phyloP scores from a whole-genome alignment of 2,797 vertebrate species.

The Champsocephalus esox region DNA sequence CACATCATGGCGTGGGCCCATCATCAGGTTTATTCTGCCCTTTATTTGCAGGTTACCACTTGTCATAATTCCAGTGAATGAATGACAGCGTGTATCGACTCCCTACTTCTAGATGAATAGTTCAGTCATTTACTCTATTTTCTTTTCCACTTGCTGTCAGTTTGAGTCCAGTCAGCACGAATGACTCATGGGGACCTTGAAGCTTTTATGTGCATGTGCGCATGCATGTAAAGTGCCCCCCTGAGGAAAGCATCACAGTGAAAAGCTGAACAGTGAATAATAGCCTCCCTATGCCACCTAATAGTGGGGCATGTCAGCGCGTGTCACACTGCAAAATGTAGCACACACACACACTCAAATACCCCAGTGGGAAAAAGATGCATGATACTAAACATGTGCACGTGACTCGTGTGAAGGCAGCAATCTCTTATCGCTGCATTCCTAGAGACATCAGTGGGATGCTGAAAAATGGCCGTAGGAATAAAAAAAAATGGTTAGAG shows the following conservation, averaged over 20 bases:
- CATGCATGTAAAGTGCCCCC: constrained; percentile 3
- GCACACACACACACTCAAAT: constrained; percentile 12
- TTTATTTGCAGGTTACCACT: constrained; percentile 38
- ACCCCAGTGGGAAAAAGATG: constrained; percentile 19
- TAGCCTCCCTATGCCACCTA: constrained; percentile 46
- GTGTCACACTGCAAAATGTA: constrained; percentile 24
- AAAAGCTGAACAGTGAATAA: constrained; percentile 58
- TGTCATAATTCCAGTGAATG: constrained; percentile 32
- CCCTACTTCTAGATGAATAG: constrained; percentile 15
- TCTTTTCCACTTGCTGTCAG: constrained; percentile 23
- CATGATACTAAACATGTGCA: constrained; percentile 30
- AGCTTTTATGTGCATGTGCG: constrained; percentile 31
- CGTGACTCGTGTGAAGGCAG: constrained; percentile 33
- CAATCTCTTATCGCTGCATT: constrained; percentile 65
- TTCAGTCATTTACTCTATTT: constrained; percentile 14
- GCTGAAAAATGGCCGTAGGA: constrained; percentile 36
- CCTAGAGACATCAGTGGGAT: constrained; percentile 42
- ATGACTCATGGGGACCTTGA: constrained; percentile 32
- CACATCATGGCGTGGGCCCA: constrained; percentile 19
- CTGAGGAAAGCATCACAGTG: constrained; percentile 15
- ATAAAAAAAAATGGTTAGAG: constrained; percentile 15
- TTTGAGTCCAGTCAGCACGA: constrained; percentile 19
- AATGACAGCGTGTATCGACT: constrained; percentile 14
- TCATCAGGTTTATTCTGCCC: constrained; percentile 3
- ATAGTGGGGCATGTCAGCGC: constrained; percentile 27